These are phyloP conservation scores for Lasioglossum marginatum DNA, from an alignment of 2,888 invertebrate genomes.

Conservation along the genomic window DNA sequence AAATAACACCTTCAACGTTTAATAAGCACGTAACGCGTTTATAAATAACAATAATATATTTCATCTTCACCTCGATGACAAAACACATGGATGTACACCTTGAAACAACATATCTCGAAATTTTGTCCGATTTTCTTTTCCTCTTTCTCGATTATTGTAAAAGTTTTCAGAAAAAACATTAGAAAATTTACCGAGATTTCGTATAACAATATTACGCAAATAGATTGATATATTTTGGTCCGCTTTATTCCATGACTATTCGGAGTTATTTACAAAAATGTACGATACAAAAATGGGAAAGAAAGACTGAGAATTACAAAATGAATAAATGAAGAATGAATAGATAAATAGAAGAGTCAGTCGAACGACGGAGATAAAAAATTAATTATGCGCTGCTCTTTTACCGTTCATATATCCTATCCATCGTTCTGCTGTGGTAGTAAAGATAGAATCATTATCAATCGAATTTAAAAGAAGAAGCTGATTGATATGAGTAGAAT, in stretches of 20 bases:
- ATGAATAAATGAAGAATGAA: slow-evolving; percentile 23
- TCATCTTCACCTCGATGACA: neutral
- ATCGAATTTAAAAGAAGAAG: slow-evolving; percentile 94
- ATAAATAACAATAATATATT: neutral
- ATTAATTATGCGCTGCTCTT: slow-evolving; percentile 95
- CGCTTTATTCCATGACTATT: slow-evolving; percentile 42
- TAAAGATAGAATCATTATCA: slow-evolving; percentile 92
- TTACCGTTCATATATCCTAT: slow-evolving; percentile 98
- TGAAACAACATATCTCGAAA: neutral
- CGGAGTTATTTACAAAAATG: slow-evolving; percentile 43
- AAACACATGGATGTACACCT: neutral
- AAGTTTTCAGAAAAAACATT: neutral
- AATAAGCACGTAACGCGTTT: slow-evolving; percentile 4
- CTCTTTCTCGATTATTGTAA: neutral
- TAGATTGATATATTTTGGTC: slow-evolving; percentile 49
- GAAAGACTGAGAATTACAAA: slow-evolving; percentile 8
- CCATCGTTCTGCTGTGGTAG: slow-evolving; percentile 95
- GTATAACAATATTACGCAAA: slow-evolving; percentile 34
- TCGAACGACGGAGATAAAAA: slow-evolving; percentile 3
- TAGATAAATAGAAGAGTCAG: slow-evolving; percentile 21
- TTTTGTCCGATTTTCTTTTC: neutral
- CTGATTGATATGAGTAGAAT: slow-evolving; percentile 99
- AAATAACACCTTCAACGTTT: neutral
- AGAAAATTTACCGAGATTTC: neutral
- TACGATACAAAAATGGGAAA: slow-evolving; percentile 34